Base-by-base conservation (phyloP, 2,797 vertebrate genomes). In the Gallinago stenura region DNA sequence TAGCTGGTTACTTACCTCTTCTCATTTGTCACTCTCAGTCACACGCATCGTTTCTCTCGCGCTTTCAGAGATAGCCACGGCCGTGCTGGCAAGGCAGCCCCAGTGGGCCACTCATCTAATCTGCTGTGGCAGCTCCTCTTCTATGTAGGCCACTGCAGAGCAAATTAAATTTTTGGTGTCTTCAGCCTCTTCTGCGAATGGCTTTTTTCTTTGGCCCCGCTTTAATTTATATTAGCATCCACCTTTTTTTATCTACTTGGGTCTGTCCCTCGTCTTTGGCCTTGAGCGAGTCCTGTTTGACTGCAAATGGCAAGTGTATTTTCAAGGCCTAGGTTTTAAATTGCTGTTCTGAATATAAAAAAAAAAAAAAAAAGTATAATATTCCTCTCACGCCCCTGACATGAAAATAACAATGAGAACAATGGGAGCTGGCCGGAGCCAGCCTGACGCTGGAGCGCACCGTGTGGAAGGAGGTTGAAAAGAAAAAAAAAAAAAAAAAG, bases 381-480 rank as follows among this genome's bases (percentile, higher is more conserved):
- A 91, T 86, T 90, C 87, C 57, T 93, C n/a, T 96, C 85, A 89
- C 31, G 79, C 93, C 94, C 94, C 97, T 95, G 93, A 97, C 80
- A 70, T 64, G 93, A 95, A 95, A 97, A 95, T 83, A 96, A 90
- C 94, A 90, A 85, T 84, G 70, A 65, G 89, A 94, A 90, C 93
- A 96, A 95, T 81, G 35, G 96, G 86, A 97, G 87, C 94, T 92
- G 91, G 60, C 94, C 15, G 95, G 96, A 97, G 88, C 89, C 91
- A 92, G 95, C 30, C 80, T 95, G 95, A 95, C 86, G 91, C 87
- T 95, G 89, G 70, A 95, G 86, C 0, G 1, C 12, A 33, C 82
- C 7, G 37, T 3, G 12, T 83, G 75, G 81, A 94, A 94, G 72
- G 72, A 95, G 81, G 87, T 84, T 83, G 92, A 88, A 94, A 58